Base-by-base conservation (phyloP, 1,140 invertebrate species). In the Lepidotrigona ventralis region DNA sequence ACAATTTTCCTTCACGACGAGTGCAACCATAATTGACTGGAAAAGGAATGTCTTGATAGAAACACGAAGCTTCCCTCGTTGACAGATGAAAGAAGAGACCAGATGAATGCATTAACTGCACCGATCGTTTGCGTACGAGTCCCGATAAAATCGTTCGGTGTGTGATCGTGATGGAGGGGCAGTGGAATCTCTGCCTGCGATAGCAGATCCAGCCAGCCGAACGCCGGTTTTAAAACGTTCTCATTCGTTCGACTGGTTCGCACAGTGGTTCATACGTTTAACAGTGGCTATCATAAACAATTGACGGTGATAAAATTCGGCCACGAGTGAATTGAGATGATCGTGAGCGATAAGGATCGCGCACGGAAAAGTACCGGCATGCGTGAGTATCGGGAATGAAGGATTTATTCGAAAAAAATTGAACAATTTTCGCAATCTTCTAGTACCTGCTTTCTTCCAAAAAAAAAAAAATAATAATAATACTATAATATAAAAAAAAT, bases 301-400 rank as follows among this genome's bases (percentile, higher is more conserved):
- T 29, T 2, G 6, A 53, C 11, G 19, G 19, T 56, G 73, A 51
- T 64, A 60, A 68, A 46, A 70, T 39, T 53, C 56, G 21, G 29
- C 26, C 46, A 14, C 53, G 17, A 76, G 33, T 19, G n/a, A 56
- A 64, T 71, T 63, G 81, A 56, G 54, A 83, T 78, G 81, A 70
- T 83, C 56, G 66, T 60, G 56, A 78, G 66, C 56, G 29, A 56
- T 23, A 83, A 64, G 39, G 74, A 82, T 81, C 73, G 73, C 26
- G 73, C 21, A 29, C 33, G 72, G 80, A 77, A 78, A 54, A 68
- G 15, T 70, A 39, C 21, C 53, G 66, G 69, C 83, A 51, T 53
- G 74, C 70, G 74, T 66, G 73, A 77, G 68, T 60, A 86, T 68
- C 5, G 11, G 56, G 56, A 19, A 58, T 5, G 3, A 29, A 58